Evolutionary conservation across 1,140 invertebrate species (phyloP).

Genomic region (Antheraea mylitta): DNA sequence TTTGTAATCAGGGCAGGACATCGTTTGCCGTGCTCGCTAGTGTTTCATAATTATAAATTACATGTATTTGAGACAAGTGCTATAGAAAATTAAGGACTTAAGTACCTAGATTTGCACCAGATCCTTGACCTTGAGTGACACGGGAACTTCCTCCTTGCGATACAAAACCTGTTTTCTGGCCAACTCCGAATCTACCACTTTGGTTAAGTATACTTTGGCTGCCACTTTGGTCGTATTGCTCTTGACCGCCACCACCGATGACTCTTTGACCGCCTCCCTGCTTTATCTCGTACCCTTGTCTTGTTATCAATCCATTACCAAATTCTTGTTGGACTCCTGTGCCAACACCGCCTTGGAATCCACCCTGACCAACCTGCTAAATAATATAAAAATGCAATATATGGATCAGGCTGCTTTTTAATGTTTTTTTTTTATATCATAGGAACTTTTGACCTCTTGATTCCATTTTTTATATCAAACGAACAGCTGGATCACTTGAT

Average conservation of each 20-base stretch:
- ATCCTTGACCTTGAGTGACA: neutral
- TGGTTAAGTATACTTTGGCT: slow-evolving; percentile 20
- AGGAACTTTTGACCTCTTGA: too few species aligned
- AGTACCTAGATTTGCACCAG: slow-evolving; percentile 6
- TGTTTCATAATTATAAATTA: too few species aligned
- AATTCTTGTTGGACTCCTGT: neutral
- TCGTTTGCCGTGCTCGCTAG: too few species aligned
- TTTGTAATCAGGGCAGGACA: too few species aligned
- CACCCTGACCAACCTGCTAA: neutral
- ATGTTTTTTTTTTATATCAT: too few species aligned
- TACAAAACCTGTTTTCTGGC: neutral
- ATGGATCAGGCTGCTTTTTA: too few species aligned
- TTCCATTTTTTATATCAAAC: too few species aligned
- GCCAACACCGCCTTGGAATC: neutral
- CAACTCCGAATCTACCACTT: slow-evolving; percentile 23
- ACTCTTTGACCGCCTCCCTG: neutral
- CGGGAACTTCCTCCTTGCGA: neutral
- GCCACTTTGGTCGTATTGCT: slow-evolving; percentile 22
- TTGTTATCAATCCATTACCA: neutral
- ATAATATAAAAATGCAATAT: neutral
- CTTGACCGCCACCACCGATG: slow-evolving; percentile 18
- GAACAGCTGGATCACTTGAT: too few species aligned
- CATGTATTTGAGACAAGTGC: too few species aligned
- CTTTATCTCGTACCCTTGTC: neutral
- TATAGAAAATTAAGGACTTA: neutral